phyloP scores from a whole-genome alignment of 1,140 invertebrate species.

The Drosophila littoralis region DNA sequence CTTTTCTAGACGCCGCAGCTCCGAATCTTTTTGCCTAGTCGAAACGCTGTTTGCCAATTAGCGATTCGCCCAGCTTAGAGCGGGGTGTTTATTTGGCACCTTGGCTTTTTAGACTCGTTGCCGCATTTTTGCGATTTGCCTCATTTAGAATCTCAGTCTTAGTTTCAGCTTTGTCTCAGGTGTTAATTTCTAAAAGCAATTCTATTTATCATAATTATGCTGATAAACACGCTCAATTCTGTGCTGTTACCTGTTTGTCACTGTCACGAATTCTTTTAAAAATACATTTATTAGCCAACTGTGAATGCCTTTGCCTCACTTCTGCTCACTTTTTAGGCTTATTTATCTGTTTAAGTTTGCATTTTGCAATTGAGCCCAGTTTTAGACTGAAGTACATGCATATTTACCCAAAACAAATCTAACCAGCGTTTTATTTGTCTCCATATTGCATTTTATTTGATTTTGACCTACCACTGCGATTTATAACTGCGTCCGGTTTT shows the following conservation, averaged over 20 bases:
- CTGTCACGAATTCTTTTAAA: neutral
- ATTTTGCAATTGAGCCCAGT: too few relatives aligned
- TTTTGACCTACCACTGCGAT: too few relatives aligned
- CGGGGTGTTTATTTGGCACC: too few relatives aligned
- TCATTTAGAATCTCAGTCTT: neutral
- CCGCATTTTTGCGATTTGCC: neutral
- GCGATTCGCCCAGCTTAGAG: neutral
- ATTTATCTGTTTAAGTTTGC: too few relatives aligned
- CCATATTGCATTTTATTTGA: too few relatives aligned
- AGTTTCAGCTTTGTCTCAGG: conserved; percentile 36
- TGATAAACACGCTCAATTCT: conserved; percentile 7
- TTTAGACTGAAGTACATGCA: too few relatives aligned
- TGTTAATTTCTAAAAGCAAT: conserved; percentile 57
- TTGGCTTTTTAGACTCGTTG: neutral
- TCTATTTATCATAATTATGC: conserved; percentile 41
- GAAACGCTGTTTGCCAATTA: conserved; percentile 8
- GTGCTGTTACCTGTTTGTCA: neutral
- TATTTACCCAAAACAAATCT: too few relatives aligned
- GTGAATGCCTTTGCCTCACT: neutral
- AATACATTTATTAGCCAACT: neutral
- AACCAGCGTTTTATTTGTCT: too few relatives aligned
- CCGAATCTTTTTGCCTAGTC: too few relatives aligned
- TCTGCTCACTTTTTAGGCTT: too few relatives aligned
- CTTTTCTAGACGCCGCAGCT: too few relatives aligned
- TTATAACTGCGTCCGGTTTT: too few relatives aligned